These are phyloP conservation scores for Strigamia maritima DNA, from an alignment of 2,888 invertebrate genomes.

Conservation along the genomic window DNA sequence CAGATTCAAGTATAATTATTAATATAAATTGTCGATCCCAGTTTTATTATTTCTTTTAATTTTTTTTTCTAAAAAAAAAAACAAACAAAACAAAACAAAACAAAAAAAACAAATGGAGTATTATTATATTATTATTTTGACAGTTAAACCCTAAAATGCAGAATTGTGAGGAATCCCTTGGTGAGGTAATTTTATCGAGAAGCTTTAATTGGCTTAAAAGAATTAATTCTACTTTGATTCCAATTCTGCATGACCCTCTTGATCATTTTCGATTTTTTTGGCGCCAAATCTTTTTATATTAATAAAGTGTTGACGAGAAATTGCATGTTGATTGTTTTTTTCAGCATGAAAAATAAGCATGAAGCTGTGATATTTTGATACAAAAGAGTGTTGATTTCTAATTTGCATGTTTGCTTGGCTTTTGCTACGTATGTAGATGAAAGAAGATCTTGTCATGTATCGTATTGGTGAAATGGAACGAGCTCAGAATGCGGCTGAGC, in stretches of 20 bases:
- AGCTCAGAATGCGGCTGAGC: slow-evolving; percentile 86
- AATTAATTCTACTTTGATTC: slow-evolving; percentile 18
- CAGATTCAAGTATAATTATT: neutral
- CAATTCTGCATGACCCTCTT: slow-evolving; percentile 31
- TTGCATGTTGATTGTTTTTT: neutral
- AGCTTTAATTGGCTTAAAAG: slow-evolving; percentile 11
- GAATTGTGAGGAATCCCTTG: slow-evolving; percentile 27
- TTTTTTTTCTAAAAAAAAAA: neutral
- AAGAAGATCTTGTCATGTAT: slow-evolving; percentile 90
- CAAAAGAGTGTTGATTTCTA: neutral
- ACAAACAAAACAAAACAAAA: neutral
- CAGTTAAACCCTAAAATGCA: slow-evolving; percentile 24
- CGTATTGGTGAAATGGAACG: slow-evolving; percentile 92
- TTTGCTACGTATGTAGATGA: slow-evolving; percentile 57
- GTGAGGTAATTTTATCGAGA: slow-evolving; percentile 14
- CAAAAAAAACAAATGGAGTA: neutral
- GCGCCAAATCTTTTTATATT: neutral
- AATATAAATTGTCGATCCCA: neutral
- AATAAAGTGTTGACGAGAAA: neutral
- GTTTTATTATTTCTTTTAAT: slow-evolving; percentile 36
- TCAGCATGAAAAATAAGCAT: slow-evolving; percentile 17
- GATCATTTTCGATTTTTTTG: neutral
- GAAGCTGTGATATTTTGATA: neutral
- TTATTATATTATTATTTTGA: slow-evolving; percentile 27
- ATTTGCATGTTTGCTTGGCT: slow-evolving; percentile 33